Evolutionary conservation across 2,888 invertebrate genomes (phyloP).

Genomic region (Sesia apiformis): DNA sequence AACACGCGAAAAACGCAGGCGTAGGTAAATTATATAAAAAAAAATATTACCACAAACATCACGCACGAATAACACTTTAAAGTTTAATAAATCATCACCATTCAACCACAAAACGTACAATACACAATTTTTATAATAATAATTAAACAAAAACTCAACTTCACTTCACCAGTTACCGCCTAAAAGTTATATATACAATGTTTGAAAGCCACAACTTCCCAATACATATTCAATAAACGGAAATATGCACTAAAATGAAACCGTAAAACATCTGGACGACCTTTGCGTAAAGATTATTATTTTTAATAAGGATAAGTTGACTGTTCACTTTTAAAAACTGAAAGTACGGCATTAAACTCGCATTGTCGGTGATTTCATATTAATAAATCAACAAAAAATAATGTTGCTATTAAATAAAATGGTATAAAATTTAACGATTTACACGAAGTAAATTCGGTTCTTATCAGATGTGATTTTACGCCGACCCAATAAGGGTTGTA

Average conservation of each 20-base stretch:
- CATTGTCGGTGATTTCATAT: constrained; percentile 11
- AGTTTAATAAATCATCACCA: too few relatives aligned
- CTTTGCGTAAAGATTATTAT: neutral
- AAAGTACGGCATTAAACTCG: constrained; percentile 2
- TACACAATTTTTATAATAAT: too few relatives aligned
- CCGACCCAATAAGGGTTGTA: constrained; percentile 25
- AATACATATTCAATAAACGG: neutral
- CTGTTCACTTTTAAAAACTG: neutral
- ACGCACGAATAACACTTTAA: too few relatives aligned
- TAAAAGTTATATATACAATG: too few relatives aligned
- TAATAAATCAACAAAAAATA: constrained; percentile 18
- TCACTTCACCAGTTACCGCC: too few relatives aligned
- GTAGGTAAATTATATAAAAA: too few relatives aligned
- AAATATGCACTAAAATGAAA: neutral
- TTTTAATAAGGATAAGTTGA: neutral
- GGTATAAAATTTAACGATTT: constrained; percentile 8
- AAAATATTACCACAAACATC: too few relatives aligned
- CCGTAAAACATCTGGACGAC: neutral
- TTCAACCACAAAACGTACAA: too few relatives aligned
- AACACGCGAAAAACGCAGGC: too few relatives aligned
- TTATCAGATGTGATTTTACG: constrained; percentile 35
- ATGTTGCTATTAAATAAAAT: constrained; percentile 11
- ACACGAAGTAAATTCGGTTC: constrained; percentile 27
- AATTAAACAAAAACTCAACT: too few relatives aligned
- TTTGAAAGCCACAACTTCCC: too few relatives aligned